Evolutionary conservation across 2,797 vertebrate species (phyloP).

Genomic region (Hypotaenidia okinawae): DNA sequence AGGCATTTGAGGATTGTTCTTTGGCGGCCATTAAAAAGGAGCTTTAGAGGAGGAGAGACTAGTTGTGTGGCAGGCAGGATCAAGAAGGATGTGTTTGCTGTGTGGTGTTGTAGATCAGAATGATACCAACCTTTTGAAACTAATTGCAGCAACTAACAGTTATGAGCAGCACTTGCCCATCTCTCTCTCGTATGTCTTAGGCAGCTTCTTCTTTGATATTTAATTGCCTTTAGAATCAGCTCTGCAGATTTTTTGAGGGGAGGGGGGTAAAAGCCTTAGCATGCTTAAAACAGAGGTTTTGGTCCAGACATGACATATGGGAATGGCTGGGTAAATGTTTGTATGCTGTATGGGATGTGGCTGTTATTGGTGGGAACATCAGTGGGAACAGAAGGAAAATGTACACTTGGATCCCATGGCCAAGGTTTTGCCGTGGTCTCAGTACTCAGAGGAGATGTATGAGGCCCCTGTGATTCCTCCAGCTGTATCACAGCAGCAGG

Average conservation of each 20-base stretch:
- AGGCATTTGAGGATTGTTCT: slow-evolving; percentile 57
- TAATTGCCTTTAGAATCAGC: slow-evolving; percentile 16
- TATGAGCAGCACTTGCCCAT: not conserved
- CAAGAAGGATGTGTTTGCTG: slow-evolving; percentile 46
- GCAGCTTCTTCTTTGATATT: slow-evolving; percentile 24
- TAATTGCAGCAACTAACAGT: slow-evolving; percentile 24
- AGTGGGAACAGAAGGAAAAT: slow-evolving; percentile 31
- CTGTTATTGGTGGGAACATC: not conserved
- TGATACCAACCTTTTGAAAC: slow-evolving; percentile 40
- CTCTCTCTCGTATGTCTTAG: not conserved
- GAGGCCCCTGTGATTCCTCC: not conserved
- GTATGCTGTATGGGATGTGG: not conserved
- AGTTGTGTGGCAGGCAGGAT: slow-evolving; percentile 37
- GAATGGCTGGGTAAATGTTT: not conserved
- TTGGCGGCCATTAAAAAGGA: slow-evolving; percentile 44
- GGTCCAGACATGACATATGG: not conserved
- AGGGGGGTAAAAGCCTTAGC: not conserved
- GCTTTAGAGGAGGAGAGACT: slow-evolving; percentile 27
- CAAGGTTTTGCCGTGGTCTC: not conserved
- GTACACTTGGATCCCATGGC: not conserved
- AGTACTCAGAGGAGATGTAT: not conserved
- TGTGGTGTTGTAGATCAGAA: slow-evolving; percentile 48
- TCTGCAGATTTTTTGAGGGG: not conserved
- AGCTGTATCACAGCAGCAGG: slow-evolving; percentile 17
- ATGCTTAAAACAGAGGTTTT: not conserved